A percentile compares a stretch with the other conserved stretches of the same genome.
Evolutionary conservation across 2,888 invertebrate genomes (phyloP).

Genomic region (Buathra laborator): DNA sequence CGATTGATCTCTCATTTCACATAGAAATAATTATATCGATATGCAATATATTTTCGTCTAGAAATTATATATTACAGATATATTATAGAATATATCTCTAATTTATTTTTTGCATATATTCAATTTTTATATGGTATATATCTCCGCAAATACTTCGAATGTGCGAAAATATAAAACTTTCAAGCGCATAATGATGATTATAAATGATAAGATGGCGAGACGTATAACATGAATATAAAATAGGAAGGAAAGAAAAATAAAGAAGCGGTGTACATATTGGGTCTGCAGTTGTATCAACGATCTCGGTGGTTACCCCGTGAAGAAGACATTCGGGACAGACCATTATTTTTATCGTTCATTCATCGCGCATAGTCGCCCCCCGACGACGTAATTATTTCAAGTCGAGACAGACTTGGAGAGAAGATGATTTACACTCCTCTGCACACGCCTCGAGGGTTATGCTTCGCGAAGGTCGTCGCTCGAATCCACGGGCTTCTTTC

Average conservation of each 20-base stretch:
- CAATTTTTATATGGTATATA: too few species aligned
- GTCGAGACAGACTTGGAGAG: constrained; percentile 19
- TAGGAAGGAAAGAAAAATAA: not conserved
- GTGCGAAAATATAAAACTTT: constrained; percentile 6
- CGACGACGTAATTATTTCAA: constrained; percentile 36
- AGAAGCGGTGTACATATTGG: not conserved
- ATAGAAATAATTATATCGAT: not conserved
- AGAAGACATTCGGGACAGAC: constrained; percentile 31
- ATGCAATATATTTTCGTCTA: too few species aligned
- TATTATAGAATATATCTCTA: too few species aligned
- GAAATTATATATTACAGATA: too few species aligned
- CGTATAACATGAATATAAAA: constrained; percentile 18
- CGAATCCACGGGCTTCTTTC: not conserved
- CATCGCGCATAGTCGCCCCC: constrained; percentile 22
- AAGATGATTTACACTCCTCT: constrained; percentile 40
- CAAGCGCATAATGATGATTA: constrained; percentile 16
- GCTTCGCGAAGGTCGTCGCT: constrained; percentile 30
- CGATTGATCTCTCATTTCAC: not conserved
- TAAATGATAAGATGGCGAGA: constrained; percentile 2
- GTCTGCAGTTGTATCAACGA: constrained; percentile 19
- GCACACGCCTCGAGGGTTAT: constrained; percentile 3
- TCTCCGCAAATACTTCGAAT: not conserved
- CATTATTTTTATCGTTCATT: constrained; percentile 66
- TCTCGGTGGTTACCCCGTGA: constrained; percentile 9
- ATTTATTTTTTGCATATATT: too few species aligned